Base-by-base conservation (phyloP, 2,888 invertebrate genomes). In the Cataglyphis rosenhaueri region DNA sequence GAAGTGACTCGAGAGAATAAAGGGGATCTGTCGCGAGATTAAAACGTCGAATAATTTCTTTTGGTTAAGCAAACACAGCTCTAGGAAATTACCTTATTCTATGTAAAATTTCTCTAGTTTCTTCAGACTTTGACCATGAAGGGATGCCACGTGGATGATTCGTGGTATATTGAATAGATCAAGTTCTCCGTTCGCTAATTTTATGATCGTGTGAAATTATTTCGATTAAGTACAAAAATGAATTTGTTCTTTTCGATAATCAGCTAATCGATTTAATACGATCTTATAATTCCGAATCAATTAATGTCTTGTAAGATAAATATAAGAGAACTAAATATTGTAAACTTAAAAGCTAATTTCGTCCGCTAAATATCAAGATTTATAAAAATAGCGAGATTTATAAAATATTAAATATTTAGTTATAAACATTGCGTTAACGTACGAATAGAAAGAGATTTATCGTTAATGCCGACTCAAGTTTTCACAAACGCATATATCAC, bases 41-140 rank as follows among this genome's bases (percentile, higher is more conserved):
- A 29, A 82, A 74, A 86, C 57, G 38, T 62, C 73, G 81, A 38
- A 66, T 71, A 35, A 76, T 32, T 35, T 78, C 66, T 52, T 44
- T 68, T 59, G 29, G 48, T 82, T 74, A 73, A 84, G 88, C 82
- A 25, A 76, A 76, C 75, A 76, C 74, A 87, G 86, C 83, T 84
- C 84, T 91, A 89, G 75, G 84, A 90, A 91, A 89, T 87, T 78
- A 82, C 86, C 87, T 88, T 88, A 74, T 84, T 86, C 79, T 85
- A 88, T 88, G 88, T 89, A 90, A 89, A 90, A 87, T 62, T 55
- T 82, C 62, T 78, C 64, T 21, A 82, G 35, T 78, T 32, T 83
- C 62, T 75, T 78, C 61, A n/a, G 12, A 64, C n/a, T 32, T 32
- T 29, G 81, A 71, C 9, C 78, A 44, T 48, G 71, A 52, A 74